Conservation (phyloP, 2,113 vertebrate genomes). For the Gymnorhina tibicen region DNA sequence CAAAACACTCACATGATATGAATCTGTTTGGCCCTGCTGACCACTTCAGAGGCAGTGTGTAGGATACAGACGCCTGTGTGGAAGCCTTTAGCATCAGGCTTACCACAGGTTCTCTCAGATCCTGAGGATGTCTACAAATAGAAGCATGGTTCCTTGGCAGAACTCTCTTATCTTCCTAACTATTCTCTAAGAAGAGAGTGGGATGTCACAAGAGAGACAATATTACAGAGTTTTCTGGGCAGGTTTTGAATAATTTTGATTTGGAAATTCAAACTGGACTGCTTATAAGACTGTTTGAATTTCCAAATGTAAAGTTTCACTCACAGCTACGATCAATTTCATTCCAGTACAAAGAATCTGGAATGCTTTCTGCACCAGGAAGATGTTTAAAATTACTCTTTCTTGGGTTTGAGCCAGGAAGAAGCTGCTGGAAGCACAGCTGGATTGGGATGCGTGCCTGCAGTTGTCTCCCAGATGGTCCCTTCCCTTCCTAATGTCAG, state of each 20-base stretch:
- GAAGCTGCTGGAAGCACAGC: slow-evolving; percentile 30
- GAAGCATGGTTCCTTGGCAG: background rate
- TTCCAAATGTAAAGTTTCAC: background rate
- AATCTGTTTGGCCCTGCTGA: slow-evolving; percentile 2
- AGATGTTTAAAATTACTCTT: background rate
- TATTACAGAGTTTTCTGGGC: background rate
- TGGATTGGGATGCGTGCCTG: background rate
- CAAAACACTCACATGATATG: background rate
- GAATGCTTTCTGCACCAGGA: background rate
- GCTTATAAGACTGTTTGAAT: background rate
- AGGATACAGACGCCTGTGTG: background rate
- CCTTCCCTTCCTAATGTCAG: background rate
- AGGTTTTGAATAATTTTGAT: background rate
- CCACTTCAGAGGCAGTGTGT: slow-evolving; percentile 37
- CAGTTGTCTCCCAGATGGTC: slow-evolving; percentile 6
- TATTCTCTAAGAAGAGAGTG: background rate
- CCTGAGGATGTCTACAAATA: background rate
- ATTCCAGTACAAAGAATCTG: background rate
- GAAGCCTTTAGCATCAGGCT: background rate
- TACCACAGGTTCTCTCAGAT: slow-evolving; percentile 1
- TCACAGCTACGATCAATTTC: background rate
- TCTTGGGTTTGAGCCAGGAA: background rate
- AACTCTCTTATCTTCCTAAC: background rate
- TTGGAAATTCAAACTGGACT: background rate
- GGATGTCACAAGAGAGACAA: background rate